Percentiles rank a stretch among this genome's conserved stretches.
These are phyloP conservation scores for Penaeus japonicus DNA, from an alignment of 1,140 invertebrate species.

Conservation along the genomic window DNA sequence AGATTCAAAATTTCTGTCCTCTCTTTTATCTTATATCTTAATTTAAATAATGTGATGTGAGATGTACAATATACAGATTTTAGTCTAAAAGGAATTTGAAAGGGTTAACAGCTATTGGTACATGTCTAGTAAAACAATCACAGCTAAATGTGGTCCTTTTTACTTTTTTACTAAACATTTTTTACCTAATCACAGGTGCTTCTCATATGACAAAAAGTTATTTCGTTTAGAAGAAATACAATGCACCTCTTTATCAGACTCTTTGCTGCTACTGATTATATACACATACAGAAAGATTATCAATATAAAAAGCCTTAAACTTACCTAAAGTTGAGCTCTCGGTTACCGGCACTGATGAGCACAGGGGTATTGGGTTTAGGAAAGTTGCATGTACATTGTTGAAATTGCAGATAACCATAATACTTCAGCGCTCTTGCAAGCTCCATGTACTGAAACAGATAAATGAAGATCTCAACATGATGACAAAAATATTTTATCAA, in stretches of 20 bases:
- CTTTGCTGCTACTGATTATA: background rate
- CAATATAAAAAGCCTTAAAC: background rate
- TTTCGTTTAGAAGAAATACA: background rate
- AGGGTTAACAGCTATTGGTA: no score
- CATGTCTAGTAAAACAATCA: no score
- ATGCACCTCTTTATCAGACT: background rate
- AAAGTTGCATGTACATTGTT: conserved; percentile 80
- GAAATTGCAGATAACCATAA: conserved; percentile 89
- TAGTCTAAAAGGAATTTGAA: no score
- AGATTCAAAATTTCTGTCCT: no score
- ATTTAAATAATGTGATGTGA: no score
- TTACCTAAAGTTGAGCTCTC: conserved; percentile 77
- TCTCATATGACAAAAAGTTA: background rate
- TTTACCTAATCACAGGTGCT: no score
- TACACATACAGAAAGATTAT: conserved; percentile 57
- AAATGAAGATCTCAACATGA: no score
- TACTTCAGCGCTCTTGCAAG: conserved; percentile 81
- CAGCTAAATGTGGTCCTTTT: no score
- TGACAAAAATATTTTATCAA: background rate
- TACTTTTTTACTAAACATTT: no score
- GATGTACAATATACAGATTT: no score
- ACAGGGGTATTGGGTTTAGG: conserved; percentile 74
- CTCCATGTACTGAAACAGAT: conserved; percentile 78
- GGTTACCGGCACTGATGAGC: conserved; percentile 77
- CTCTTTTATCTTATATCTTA: no score